These are phyloP conservation scores for Chironomus tentans DNA, from an alignment of 2,888 invertebrate species.

Conservation along the genomic window DNA sequence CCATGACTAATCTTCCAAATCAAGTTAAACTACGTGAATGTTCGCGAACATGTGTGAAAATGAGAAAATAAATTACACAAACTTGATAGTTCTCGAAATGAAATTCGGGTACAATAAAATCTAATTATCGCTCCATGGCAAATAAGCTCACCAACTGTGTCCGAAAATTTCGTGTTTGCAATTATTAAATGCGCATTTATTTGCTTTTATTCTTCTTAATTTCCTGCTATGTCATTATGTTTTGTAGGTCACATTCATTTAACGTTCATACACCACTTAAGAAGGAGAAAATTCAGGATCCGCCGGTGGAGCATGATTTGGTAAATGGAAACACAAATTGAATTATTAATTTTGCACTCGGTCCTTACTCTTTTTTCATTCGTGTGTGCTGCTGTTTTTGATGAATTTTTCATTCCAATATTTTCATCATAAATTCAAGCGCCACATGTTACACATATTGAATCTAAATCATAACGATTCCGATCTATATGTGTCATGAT, in stretches of 20 bases:
- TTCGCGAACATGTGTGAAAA: no score
- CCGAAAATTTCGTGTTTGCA: background rate
- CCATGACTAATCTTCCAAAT: no score
- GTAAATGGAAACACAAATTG: background rate
- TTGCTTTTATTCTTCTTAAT: constrained; percentile 38
- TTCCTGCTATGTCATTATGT: constrained; percentile 34
- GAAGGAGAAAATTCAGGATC: constrained; percentile 76
- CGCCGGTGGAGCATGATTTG: constrained; percentile 58
- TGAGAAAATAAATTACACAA: background rate
- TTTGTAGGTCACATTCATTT: constrained; percentile 72
- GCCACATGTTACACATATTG: background rate
- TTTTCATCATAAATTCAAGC: background rate
- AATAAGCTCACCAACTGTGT: background rate
- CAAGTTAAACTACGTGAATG: no score
- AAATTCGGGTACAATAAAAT: background rate
- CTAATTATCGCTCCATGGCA: background rate
- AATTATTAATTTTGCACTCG: background rate
- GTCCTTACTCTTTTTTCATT: no score
- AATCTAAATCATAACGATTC: background rate
- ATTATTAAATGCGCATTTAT: background rate
- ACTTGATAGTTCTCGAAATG: background rate
- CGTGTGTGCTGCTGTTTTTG: no score
- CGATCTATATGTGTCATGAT: background rate
- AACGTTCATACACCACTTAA: constrained; percentile 71
- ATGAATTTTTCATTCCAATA: background rate